Conservation (phyloP, 2,113 vertebrate species). For the Hypomesus transpacificus region DNA sequence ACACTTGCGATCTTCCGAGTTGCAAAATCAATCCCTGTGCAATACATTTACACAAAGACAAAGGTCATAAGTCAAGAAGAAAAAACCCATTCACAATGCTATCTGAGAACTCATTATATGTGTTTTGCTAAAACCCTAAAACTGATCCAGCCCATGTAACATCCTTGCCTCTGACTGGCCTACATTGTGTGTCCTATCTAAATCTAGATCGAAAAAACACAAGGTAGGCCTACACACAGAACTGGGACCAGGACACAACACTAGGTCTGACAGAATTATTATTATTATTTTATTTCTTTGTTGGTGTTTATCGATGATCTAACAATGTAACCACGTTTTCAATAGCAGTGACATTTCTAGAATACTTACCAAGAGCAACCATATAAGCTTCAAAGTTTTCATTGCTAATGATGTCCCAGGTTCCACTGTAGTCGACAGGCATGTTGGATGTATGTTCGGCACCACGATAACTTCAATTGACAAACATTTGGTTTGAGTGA, state of each 20-base stretch:
- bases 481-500: background rate
- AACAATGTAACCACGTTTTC: no score
- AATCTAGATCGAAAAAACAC: background rate
- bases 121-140: no score
- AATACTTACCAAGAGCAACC: conserved; percentile 78
- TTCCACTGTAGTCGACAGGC: conserved; percentile 79
- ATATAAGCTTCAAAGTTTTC: conserved; percentile 84
- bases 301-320: no score
- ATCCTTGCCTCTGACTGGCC: no score
- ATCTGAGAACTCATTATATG: no score
- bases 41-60: conserved; percentile 1
- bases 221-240: background rate
- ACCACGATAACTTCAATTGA: conserved; percentile 8
- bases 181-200: no score
- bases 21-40: conserved; percentile 82
- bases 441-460: conserved; percentile 53
- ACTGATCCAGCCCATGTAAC: no score
- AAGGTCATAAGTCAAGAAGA: background rate
- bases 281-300: no score
- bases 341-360: background rate
- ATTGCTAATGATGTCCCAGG: conserved; percentile 81
- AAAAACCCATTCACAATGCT: no score
- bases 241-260: no score
- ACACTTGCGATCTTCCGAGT: conserved; percentile 81
- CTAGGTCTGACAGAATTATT: no score